These are phyloP conservation scores for Gari tellinella DNA, from an alignment of 2,888 invertebrate species.

Conservation along the genomic window DNA sequence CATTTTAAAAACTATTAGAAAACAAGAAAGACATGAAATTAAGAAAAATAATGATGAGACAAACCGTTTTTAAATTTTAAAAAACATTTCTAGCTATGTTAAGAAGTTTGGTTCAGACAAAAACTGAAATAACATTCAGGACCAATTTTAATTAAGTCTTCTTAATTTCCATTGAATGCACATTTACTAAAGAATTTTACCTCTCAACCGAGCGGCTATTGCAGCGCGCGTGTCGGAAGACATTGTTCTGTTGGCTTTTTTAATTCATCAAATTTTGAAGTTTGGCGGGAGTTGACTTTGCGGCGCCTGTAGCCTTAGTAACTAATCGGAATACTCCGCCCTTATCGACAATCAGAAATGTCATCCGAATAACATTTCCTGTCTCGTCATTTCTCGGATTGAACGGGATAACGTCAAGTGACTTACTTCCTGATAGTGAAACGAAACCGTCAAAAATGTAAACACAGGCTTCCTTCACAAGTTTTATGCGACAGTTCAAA, in stretches of 20 bases:
- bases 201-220: constrained; percentile 68
- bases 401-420: constrained; percentile 39
- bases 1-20: too few species aligned
- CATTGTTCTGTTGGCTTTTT: neutral
- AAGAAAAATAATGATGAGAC: too few species aligned
- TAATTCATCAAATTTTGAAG: constrained; percentile 15
- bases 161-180: too few species aligned
- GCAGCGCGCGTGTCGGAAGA: constrained; percentile 6
- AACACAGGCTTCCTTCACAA: too few species aligned
- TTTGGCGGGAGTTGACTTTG: constrained; percentile 21
- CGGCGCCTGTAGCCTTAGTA: constrained; percentile 13
- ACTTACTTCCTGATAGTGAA: constrained; percentile 39
- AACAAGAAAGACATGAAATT: too few species aligned
- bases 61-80: too few species aligned
- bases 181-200: constrained; percentile 18
- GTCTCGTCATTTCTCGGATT: constrained; percentile 19
- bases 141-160: too few species aligned
- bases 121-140: too few species aligned
- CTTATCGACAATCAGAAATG: neutral
- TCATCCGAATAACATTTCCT: constrained; percentile 7
- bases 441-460: too few species aligned
- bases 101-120: too few species aligned
- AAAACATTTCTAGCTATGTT: too few species aligned
- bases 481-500: too few species aligned
- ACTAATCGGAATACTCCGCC: constrained; percentile 7